Percentiles rank a stretch among this genome's conserved stretches.
phyloP scores from a whole-genome alignment of 1,140 invertebrate species.

The Drosophila subpulchrella region DNA sequence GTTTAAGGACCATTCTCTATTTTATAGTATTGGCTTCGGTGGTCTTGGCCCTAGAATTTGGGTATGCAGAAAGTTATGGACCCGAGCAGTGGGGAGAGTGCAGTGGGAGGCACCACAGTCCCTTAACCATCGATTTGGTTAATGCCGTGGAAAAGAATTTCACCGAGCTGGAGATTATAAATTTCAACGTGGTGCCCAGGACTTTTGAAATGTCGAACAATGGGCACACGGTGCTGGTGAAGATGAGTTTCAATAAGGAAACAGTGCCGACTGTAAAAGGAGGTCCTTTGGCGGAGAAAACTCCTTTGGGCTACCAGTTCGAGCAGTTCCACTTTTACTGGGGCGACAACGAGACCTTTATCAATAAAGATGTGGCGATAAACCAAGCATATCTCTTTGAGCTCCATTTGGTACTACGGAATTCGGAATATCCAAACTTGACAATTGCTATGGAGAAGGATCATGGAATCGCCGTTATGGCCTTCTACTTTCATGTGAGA shows the following conservation, averaged over 20 bases:
- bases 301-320: conserved; percentile 88
- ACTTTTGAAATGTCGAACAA: conserved; percentile 88
- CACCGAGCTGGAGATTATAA: conserved; percentile 86
- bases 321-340: conserved; percentile 92
- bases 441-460: conserved; percentile 87
- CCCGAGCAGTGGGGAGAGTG: conserved; percentile 90
- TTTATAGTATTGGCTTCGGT: conserved; percentile 10
- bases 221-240: conserved; percentile 90
- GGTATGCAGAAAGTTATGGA: conserved; percentile 85
- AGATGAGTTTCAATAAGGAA: conserved; percentile 85
- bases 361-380: conserved; percentile 95
- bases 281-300: conserved; percentile 87
- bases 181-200: conserved; percentile 86
- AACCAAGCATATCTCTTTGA: conserved; percentile 90
- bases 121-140: conserved; percentile 91
- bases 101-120: conserved; percentile 92
- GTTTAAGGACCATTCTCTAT: neutral
- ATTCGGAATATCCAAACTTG: conserved; percentile 88
- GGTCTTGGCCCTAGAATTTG: conserved; percentile 53
- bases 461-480: conserved; percentile 93
- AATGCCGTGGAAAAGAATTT: conserved; percentile 86
- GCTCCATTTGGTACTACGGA: conserved; percentile 94
- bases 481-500: conserved; percentile 92
- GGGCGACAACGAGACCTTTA: conserved; percentile 91
- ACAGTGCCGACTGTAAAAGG: conserved; percentile 86